Percentiles rank a stretch among this genome's conserved stretches.
Evolutionary conservation across 2,888 invertebrate genomes (phyloP).

Genomic region (Dryadula phaetusa): DNA sequence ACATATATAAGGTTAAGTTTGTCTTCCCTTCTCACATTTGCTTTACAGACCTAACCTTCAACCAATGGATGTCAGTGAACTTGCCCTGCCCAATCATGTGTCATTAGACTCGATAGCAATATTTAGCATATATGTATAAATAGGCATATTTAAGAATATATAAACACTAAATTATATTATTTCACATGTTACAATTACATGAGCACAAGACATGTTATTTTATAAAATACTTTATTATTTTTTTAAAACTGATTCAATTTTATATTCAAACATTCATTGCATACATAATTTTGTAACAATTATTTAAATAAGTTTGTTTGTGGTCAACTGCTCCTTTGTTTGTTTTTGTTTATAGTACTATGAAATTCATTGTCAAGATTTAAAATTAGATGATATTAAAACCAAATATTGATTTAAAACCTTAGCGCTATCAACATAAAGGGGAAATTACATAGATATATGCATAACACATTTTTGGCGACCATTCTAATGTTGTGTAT

Average conservation of each 20-base stretch:
- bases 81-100: conserved; percentile 37
- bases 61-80: conserved; percentile 39
- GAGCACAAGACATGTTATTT: neutral
- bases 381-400: conserved; percentile 31
- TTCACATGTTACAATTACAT: neutral
- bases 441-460: conserved; percentile 28
- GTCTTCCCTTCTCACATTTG: conserved; percentile 25
- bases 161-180: neutral
- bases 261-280: conserved; percentile 4
- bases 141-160: neutral
- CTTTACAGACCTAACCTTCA: conserved; percentile 39
- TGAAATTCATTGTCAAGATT: conserved; percentile 34
- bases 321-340: conserved; percentile 25
- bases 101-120: conserved; percentile 33
- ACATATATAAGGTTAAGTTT: conserved; percentile 10
- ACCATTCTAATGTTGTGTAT: conserved; percentile 41
- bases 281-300: conserved; percentile 9
- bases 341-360: conserved; percentile 28
- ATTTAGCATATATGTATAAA: conserved; percentile 8
- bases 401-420: conserved; percentile 25
- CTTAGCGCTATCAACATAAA: conserved; percentile 33
- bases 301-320: conserved; percentile 14
- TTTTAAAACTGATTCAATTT: neutral
- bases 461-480: conserved; percentile 39
- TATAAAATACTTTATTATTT: neutral